Evolutionary conservation across 1,140 invertebrate genomes (phyloP).

Genomic region (Ganaspis sp.): DNA sequence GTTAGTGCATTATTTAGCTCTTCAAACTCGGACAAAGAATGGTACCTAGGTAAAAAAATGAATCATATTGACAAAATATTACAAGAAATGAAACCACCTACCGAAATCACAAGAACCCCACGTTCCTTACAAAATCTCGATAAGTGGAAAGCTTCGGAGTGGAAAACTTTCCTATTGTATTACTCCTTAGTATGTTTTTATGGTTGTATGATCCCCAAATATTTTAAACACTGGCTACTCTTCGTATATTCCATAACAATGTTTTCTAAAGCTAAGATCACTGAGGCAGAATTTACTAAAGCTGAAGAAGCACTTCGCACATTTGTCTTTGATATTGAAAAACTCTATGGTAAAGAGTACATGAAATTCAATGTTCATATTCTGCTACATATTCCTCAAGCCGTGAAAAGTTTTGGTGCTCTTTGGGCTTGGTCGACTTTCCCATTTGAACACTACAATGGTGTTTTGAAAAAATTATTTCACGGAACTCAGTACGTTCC

Average conservation of each 20-base stretch:
- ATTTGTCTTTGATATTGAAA: constrained; percentile 20
- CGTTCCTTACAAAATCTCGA: constrained; percentile 42
- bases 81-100: constrained; percentile 37
- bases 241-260: constrained; percentile 42
- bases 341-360: constrained; percentile 10
- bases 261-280: constrained; percentile 43
- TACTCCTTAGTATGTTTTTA: constrained; percentile 50
- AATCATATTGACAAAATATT: constrained; percentile 38
- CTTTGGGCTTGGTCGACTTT: constrained; percentile 31
- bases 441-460: constrained; percentile 25
- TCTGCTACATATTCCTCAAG: constrained; percentile 29
- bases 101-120: constrained; percentile 47
- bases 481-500: not conserved
- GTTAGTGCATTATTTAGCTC: constrained; percentile 44
- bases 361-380: constrained; percentile 39
- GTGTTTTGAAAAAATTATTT: constrained; percentile 4
- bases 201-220: constrained; percentile 38
- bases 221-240: constrained; percentile 52
- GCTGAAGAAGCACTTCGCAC: not conserved
- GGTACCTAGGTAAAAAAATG: constrained; percentile 40
- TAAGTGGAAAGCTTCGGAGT: constrained; percentile 58
- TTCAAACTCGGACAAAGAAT: constrained; percentile 35
- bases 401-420: constrained; percentile 24
- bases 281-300: constrained; percentile 23
- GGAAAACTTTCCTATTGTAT: constrained; percentile 50